These are phyloP conservation scores for Phalacrocorax brasilianus DNA, from an alignment of 2,113 vertebrate genomes.

Conservation along the genomic window DNA sequence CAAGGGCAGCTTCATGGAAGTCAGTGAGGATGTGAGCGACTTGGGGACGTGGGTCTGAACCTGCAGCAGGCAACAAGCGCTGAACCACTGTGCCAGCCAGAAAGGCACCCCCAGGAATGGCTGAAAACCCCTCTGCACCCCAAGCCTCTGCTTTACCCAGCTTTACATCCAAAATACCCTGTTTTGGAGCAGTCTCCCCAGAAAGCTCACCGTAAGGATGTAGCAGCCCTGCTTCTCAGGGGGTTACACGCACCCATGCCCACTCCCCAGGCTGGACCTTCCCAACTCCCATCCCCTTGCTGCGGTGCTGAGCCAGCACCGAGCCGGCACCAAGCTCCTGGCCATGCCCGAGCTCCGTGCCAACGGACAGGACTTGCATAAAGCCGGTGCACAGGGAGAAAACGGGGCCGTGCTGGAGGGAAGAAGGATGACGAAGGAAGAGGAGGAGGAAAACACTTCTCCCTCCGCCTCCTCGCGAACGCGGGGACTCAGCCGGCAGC, in stretches of 20 bases:
- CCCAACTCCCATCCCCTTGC: background rate
- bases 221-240: rapidly evolving
- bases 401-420: rapidly evolving
- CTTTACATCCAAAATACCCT: rapidly evolving
- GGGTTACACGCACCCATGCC: rapidly evolving
- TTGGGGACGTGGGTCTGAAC: background rate
- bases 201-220: rapidly evolving
- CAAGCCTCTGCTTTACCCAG: background rate
- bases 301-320: rapidly evolving
- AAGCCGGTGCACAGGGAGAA: rapidly evolving
- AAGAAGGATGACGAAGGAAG: background rate
- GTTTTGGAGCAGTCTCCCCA: background rate
- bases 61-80: rapidly evolving
- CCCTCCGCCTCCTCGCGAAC: background rate
- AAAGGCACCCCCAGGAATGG: rapidly evolving
- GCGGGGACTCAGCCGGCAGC: background rate
- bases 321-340: rapidly evolving
- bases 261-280: rapidly evolving
- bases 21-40: rapidly evolving
- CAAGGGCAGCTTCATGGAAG: background rate
- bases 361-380: background rate
- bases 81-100: background rate
- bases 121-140: background rate
- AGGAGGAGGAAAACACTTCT: background rate
- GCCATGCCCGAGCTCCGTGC: rapidly evolving